These are phyloP conservation scores for Pagetopsis macropterus DNA, from an alignment of 2,797 vertebrate genomes.

Conservation along the genomic window DNA sequence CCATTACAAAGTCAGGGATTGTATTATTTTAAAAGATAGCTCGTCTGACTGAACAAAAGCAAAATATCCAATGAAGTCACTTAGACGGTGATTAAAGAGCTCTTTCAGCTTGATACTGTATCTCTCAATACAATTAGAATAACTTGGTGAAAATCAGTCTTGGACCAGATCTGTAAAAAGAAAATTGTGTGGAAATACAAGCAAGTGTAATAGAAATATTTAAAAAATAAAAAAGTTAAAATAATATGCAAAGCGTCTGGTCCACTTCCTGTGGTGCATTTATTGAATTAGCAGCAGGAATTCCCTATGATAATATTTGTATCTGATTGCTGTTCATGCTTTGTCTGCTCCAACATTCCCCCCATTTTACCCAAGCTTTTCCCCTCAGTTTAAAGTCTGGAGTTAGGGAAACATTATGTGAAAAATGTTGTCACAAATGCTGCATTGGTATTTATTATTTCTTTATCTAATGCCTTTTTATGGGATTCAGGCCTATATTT, in stretches of 20 bases:
- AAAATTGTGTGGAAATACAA: background rate
- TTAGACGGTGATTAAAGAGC: background rate
- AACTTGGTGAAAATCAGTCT: background rate
- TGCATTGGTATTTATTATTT: background rate
- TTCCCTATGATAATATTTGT: constrained; percentile 1
- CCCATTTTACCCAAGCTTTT: fast-evolving
- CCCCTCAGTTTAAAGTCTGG: background rate
- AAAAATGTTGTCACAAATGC: background rate
- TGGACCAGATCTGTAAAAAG: background rate
- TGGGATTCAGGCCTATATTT: background rate
- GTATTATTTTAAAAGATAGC: background rate
- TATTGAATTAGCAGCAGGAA: too few species aligned
- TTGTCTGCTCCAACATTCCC: constrained; percentile 1
- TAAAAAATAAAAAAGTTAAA: background rate
- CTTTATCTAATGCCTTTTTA: background rate
- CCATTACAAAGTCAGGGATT: background rate
- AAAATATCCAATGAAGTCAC: background rate
- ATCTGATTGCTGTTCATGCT: background rate
- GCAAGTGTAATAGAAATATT: background rate
- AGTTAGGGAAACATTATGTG: background rate
- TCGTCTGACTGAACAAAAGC: background rate
- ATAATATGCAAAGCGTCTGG: background rate
- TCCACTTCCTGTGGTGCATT: background rate
- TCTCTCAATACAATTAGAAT: background rate
- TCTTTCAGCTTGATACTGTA: background rate